Evolutionary conservation across 2,797 vertebrate genomes (phyloP), one percentile per base, ranked within the genome.

Genomic region (Rhynchotus rufescens): DNA sequence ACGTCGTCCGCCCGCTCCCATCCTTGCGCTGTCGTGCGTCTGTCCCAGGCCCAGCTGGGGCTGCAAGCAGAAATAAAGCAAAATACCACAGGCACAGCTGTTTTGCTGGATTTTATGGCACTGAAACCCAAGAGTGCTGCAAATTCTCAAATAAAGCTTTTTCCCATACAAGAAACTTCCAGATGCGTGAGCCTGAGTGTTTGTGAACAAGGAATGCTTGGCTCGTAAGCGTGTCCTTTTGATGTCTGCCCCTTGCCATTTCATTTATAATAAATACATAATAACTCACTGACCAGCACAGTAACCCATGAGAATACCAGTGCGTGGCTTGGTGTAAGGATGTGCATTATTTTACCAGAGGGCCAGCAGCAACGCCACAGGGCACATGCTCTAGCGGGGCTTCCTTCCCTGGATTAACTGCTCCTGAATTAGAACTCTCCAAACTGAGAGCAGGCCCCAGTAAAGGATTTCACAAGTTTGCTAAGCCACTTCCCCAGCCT

Each of bases 71-170:
- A 25, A 88, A 60, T 67, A 69, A 90, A 32, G 56, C 38, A 69
- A 85, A 93, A 90, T 49, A 84, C 7, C n/a, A 66, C 40, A 64
- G 45, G 42, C 76, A 14, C 75, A 90, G 69, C 84, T 79, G 59
- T 69, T 93, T 75, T 64, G 23, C 32, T 69, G 51, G 76, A 83
- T 60, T 87, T 94, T 67, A 87, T n/a, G 22, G 79, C 65, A 66
- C 9, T 2, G 62, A 90, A 88, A 57, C 28, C 26, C 49, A 69
- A 30, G 7, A 83, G 51, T 73, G 62, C 40, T n/a, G 30, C 52
- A 91, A 93, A 79, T 89, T 16, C 88, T 84, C 52, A 91, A 89
- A 83, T 75, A 92, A 89, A 80, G 15, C 23, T 62, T 93, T 51
- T 90, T 80, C 42, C 62, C 21, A 36, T 85, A 52, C 78, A 77